Conservation (phyloP, 2,113 vertebrate genomes). For the Tangachromis dhanisi region DNA sequence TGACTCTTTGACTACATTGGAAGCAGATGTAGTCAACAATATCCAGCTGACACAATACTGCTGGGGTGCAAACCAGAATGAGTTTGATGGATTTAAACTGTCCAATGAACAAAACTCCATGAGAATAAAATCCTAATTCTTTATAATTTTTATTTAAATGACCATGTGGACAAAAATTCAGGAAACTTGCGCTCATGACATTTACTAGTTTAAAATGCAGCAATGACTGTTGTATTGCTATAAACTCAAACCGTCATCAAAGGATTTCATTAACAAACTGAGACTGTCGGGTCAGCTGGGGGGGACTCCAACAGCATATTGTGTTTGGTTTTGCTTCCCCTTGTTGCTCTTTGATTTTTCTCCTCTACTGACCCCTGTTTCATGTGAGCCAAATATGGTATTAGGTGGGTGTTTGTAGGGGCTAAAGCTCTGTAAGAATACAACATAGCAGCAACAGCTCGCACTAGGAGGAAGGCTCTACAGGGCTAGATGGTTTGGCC, state of each 20-base stretch:
- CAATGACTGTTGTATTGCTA: background rate
- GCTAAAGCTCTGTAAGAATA: background rate
- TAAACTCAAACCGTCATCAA: background rate
- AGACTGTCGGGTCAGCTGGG: background rate
- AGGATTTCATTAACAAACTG: slow-evolving; percentile 2
- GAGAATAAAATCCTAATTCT: background rate
- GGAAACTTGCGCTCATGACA: background rate
- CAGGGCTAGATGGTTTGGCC: background rate
- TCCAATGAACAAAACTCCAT: background rate
- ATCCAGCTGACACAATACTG: background rate
- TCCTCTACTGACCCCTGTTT: slow-evolving; percentile 39
- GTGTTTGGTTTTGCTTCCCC: slow-evolving; percentile 9
- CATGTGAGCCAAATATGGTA: background rate
- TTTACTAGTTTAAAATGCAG: background rate
- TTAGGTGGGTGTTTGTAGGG: background rate
- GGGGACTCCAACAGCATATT: background rate
- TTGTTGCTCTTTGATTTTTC: slow-evolving; percentile 39
- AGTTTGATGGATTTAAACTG: background rate
- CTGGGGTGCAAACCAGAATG: background rate
- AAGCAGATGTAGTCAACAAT: background rate
- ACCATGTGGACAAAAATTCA: rapidly evolving
- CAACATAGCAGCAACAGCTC: background rate
- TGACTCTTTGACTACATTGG: background rate
- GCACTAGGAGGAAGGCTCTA: background rate
- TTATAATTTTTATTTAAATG: background rate